Base-by-base conservation (phyloP, 2,888 invertebrate species). In the Sturmia bella region DNA sequence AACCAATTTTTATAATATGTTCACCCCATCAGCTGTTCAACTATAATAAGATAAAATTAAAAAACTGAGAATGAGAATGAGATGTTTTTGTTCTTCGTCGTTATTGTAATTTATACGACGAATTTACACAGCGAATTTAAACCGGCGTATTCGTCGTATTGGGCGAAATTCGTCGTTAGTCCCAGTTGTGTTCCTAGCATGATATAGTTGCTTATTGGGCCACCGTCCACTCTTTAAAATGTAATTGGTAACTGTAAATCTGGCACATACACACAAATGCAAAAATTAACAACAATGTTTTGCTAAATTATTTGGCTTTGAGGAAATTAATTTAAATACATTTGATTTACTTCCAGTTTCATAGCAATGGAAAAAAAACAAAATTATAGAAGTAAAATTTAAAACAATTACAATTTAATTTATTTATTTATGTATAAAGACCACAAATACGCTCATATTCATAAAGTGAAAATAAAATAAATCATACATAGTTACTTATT, bases 261-360 rank as follows among this genome's bases (percentile, higher is more conserved):
- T 56, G 52, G 70, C 61, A 27, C 56, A 66, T 45, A 39, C 63
- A 45, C 13, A 37, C 12, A n/a, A 2, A 21, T 39, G 21, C 66
- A 43, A 39, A 41, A 73, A 70, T 77, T 74, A 78, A 82, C 78
- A 74, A 78, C 82, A 85, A 64, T 52, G 12, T 54, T 48, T 85
- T 86, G 85, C 88, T 88, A 87, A 88, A 88, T 88, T 88, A 88
- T 88, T 88, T 88, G 88, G 88, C 88, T 88, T 88, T 87, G 85
- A 86, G 86, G 32, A 7, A 41, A 45, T 73, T 86, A 84, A 61
- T 17, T 37, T 87, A 87, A 85, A 32, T 32, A 32, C 7, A 32
- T 87, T 87, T 57, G 85, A 52, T 82, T 72, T 52, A 48, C 17
- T 43, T 45, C 59, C 52, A 3, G 3, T 57, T 39, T 57, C 45